These are phyloP conservation scores for Sebastes steindachneri DNA, from an alignment of 2,797 vertebrate species.

Conservation along the genomic window DNA sequence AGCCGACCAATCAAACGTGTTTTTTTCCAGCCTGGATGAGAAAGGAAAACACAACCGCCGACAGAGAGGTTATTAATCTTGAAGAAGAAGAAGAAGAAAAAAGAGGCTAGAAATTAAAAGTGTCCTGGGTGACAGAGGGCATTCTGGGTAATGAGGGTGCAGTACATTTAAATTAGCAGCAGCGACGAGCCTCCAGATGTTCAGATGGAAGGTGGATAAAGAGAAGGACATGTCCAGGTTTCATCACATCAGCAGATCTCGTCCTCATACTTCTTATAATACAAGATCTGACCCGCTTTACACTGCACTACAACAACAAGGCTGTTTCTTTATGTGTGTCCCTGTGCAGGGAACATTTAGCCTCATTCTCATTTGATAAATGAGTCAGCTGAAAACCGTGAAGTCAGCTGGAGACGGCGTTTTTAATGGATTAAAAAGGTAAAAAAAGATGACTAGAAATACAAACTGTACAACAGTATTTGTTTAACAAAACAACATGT, in stretches of 20 bases:
- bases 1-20: constrained; percentile 28
- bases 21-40: constrained; percentile 11
- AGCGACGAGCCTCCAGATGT: not conserved
- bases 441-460: not conserved
- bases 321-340: not conserved
- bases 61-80: constrained; percentile 48
- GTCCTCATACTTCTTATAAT: not conserved
- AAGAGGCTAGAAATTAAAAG: not conserved
- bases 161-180: constrained; percentile 33
- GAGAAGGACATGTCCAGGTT: not conserved
- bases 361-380: not conserved
- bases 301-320: not conserved
- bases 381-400: not conserved
- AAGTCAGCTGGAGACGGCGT: too few relatives aligned
- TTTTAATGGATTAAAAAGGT: not conserved
- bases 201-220: not conserved
- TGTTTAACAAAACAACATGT: too few relatives aligned
- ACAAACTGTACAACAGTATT: not conserved
- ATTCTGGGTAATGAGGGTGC: constrained; percentile 54
- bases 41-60: not conserved
- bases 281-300: not conserved
- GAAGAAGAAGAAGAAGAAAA: not conserved
- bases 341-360: not conserved
- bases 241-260: not conserved
- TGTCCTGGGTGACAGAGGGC: constrained; percentile 28